Base-by-base conservation (phyloP, 2,113 vertebrate species). In the Dicentrarchus labrax region DNA sequence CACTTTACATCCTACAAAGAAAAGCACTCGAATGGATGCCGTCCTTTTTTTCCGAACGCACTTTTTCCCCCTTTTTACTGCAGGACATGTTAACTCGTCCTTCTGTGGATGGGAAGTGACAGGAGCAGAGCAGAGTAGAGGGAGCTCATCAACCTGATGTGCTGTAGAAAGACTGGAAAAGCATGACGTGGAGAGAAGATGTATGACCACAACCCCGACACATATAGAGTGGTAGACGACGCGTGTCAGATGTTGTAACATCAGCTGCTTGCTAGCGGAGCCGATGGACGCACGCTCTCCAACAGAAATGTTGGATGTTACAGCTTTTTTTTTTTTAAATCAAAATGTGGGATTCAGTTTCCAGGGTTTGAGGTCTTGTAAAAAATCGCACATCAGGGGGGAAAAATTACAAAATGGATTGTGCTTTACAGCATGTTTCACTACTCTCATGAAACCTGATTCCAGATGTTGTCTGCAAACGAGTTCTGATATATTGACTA, bases 61-160 rank as follows among this genome's bases (percentile, higher is more conserved):
- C 39, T 66, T 66, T 67, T 62, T 45, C 30, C 45, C 0, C 59
- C 38, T 60, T 54, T 38, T 43, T 43, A 72, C 86, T 53, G 62
- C 76, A 81, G 81, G 86, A 77, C 76, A 78, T 21, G 65, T 86
- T 65, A 78, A 57, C 41, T 92, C 87, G 57, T 70, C 70, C 53
- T 19, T 39, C 10, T 57, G 64, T 2, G 43, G 76, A 91, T 91
- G 76, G 22, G 62, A 86, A 85, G 78, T 80, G 91, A 94, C 91
- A 89, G 80, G 66, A 84, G 43, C 69, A 38, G 78, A 77, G 72
- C 81, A 53, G 70, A 76, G 66, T 8, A 56, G 57, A 80, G 80
- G 36, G 84, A 84, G 75, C 72, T 87, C 85, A 86, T 90, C 88
- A 85, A 50, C 80, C 83, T 62, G 82, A 92, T 90, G 71, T 82